phyloP scores from a whole-genome alignment of 2,888 invertebrate genomes.

The Torymus tubicola region DNA sequence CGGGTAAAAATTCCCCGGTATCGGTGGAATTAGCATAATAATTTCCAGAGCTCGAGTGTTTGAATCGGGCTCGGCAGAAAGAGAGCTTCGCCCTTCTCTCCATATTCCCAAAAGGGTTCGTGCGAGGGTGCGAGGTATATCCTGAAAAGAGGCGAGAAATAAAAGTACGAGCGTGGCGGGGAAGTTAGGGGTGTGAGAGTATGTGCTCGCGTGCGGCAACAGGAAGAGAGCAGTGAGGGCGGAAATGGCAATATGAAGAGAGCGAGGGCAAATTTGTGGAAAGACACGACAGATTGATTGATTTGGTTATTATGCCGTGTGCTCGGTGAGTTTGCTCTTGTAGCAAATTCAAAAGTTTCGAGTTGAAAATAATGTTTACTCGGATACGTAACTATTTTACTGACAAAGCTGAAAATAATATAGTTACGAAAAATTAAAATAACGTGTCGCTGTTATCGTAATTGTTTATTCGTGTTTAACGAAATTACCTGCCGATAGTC shows the following conservation, averaged over 20 bases:
- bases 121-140: neutral
- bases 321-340: neutral
- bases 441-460: no score
- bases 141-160: neutral
- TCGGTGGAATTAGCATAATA: conserved; percentile 50
- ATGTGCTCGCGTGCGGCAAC: no score
- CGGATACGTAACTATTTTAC: neutral
- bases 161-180: neutral
- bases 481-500: no score
- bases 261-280: neutral
- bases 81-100: neutral
- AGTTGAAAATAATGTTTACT: neutral
- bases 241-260: conserved; percentile 16
- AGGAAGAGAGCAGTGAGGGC: no score
- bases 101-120: conserved; percentile 34
- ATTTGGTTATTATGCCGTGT: conserved; percentile 14
- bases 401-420: no score
- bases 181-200: no score
- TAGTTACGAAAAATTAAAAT: no score
- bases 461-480: no score
- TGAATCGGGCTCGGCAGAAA: neutral
- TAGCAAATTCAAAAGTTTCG: neutral
- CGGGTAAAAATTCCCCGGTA: conserved; percentile 42
- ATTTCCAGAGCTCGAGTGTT: conserved; percentile 36
- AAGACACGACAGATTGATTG: conserved; percentile 21